Base-by-base conservation (phyloP, 2,888 invertebrate genomes). In the Automeris io region DNA sequence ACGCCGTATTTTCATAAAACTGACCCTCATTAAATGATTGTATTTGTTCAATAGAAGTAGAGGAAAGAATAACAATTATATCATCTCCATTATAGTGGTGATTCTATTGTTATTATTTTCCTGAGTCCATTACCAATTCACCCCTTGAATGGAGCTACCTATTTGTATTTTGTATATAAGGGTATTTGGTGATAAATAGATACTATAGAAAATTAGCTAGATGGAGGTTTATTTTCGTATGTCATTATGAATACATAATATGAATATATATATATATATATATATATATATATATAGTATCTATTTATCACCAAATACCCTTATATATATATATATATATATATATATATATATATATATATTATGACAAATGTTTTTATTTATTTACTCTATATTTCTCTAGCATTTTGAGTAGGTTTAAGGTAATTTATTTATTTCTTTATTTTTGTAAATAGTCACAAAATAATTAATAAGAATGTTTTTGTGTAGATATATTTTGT, bases 101-200 rank as follows among this genome's bases (percentile, higher is more conserved):
- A 4, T 16, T 29, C 32, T 8, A 32, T 37, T 37, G 37, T 37
- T 37, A 25, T 37, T 18, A 8, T 25, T 32, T 29, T 18, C 8
- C 32, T 6, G 47, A 67, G 63, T 68, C 61, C 72, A 81, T 81
- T 69, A 77, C 54, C 46, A 58, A 82, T 82, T 78, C 80, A 82
- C 83, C 82, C 82, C 62, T 62, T 54, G 46, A 39, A 40, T 42
- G 57, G 57, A 56, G 61, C 57, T 55, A 56, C 45, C 29, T 29
- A 29, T 29, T 29, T 29, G 47, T 56, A 62, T 61, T 60, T 62
- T 55, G 57, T 61, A 57, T 64, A 70, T 62, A 63, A 63, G 61
- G 64, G 63, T 67, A 66, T 60, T 66, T 53, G 51, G 61, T 71
- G 70, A 73, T 72, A 58, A 63, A 76, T 75, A 64, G 51, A 57